These are phyloP conservation scores for Neotoma lepida DNA, from an alignment of 2,113 vertebrate genomes.

Conservation along the genomic window DNA sequence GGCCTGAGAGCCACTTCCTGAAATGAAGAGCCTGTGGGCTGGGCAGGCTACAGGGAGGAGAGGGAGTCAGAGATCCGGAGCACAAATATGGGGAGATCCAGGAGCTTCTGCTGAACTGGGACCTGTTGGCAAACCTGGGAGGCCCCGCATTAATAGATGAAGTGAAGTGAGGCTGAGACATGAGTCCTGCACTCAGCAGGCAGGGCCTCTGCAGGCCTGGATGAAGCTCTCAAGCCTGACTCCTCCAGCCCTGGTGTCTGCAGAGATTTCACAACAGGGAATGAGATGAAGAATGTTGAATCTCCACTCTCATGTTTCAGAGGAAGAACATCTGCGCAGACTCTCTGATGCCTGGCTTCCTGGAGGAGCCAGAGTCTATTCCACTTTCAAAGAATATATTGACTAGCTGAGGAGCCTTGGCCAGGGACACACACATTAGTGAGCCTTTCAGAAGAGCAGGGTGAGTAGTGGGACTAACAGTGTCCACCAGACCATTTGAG, in stretches of 20 bases:
- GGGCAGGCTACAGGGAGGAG: background rate
- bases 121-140: background rate
- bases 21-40: background rate
- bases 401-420: background rate
- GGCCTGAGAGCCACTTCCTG: background rate
- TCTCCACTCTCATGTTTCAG: no score
- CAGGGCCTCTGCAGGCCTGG: background rate
- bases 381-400: background rate
- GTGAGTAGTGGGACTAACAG: background rate
- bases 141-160: no score
- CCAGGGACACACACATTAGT: background rate
- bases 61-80: no score
- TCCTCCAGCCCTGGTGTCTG: no score
- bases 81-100: background rate
- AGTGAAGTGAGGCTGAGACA: background rate
- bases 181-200: background rate
- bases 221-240: background rate
- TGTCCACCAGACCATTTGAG: background rate
- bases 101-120: background rate
- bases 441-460: rapidly evolving
- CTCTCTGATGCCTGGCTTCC: no score
- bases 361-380: background rate
- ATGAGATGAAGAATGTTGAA: background rate
- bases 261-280: background rate
- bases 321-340: background rate